phyloP scores from a whole-genome alignment of 2,797 vertebrate genomes.

The Thamnophis elegans region DNA sequence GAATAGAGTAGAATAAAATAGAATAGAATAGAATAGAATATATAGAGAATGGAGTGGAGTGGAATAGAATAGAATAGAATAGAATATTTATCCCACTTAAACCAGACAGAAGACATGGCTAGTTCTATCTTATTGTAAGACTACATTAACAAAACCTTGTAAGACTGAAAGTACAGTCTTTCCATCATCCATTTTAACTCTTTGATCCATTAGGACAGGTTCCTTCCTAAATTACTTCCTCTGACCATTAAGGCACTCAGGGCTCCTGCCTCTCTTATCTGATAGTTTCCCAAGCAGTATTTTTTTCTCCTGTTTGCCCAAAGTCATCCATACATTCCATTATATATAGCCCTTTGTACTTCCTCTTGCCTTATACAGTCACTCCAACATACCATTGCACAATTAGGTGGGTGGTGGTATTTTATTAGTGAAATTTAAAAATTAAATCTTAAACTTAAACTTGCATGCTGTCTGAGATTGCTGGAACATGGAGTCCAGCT shows the following conservation, averaged over 20 bases:
- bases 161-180: too few species aligned
- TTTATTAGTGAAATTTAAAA: background rate
- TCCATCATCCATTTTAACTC: background rate
- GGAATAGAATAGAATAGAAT: too few species aligned
- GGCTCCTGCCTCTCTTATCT: background rate
- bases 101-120: too few species aligned
- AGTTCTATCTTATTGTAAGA: too few species aligned
- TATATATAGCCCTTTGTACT: background rate
- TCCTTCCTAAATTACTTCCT: background rate
- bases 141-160: too few species aligned
- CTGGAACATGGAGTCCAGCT: background rate
- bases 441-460: background rate
- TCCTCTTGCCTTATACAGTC: background rate
- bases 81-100: too few species aligned
- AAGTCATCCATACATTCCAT: background rate
- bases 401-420: background rate
- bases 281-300: background rate
- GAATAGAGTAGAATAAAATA: too few species aligned
- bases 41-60: too few species aligned
- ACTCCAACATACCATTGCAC: background rate
- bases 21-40: too few species aligned
- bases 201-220: background rate
- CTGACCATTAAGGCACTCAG: background rate
- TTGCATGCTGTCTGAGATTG: background rate
- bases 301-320: background rate